Conservation (phyloP, 2,888 invertebrate genomes). For the Sinohyriopsis cumingii region DNA sequence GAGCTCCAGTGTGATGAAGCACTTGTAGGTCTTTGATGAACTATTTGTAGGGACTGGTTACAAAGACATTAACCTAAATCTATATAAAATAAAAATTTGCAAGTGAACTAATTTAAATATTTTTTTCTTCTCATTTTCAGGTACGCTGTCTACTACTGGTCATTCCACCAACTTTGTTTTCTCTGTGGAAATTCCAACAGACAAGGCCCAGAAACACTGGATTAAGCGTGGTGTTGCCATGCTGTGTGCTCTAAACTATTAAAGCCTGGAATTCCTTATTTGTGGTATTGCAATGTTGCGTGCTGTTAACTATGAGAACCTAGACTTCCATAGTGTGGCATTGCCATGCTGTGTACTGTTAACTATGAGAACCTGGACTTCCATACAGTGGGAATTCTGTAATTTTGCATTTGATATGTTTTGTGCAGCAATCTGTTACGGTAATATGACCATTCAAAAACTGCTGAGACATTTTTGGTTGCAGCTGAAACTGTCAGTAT, state of each 20-base stretch:
- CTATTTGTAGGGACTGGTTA: no score
- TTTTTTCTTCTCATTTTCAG: slow-evolving; percentile 44
- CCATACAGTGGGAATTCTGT: no score
- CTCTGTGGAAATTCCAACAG: slow-evolving; percentile 69
- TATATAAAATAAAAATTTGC: no score
- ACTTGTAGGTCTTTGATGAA: no score
- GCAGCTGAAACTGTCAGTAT: no score
- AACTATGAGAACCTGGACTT: slow-evolving; percentile 61
- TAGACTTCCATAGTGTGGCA: slow-evolving; percentile 60
- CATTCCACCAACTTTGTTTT: slow-evolving; percentile 73
- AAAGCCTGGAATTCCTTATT: slow-evolving; percentile 27
- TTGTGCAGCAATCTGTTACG: no score
- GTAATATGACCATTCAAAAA: no score
- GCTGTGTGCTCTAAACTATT: slow-evolving; percentile 67
- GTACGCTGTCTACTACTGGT: slow-evolving; percentile 72
- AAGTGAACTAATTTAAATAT: no score
- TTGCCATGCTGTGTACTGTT: slow-evolving; percentile 72
- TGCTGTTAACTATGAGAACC: not conserved
- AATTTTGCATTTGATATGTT: no score
- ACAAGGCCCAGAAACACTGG: slow-evolving; percentile 70
- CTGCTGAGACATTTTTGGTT: no score
- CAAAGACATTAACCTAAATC: no score
- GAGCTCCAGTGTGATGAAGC: no score
- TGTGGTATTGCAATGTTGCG: slow-evolving; percentile 66
- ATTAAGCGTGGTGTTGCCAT: slow-evolving; percentile 72